These are phyloP conservation scores for Agrypnia vestita DNA, from an alignment of 1,140 invertebrate species.

Conservation along the genomic window DNA sequence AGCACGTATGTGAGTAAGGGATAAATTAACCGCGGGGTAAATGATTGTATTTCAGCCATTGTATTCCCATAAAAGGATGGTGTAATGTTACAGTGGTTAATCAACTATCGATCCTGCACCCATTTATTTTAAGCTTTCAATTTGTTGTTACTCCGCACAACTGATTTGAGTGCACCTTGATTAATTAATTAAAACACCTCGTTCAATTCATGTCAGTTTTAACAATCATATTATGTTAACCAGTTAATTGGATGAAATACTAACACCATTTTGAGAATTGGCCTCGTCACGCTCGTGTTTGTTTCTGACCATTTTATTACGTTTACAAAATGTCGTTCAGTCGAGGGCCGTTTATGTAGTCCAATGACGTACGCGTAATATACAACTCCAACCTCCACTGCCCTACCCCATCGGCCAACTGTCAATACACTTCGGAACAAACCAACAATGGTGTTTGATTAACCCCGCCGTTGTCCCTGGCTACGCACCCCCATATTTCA, in stretches of 20 bases:
- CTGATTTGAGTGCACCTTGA: too few relatives aligned
- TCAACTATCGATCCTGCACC: slow-evolving; percentile 48
- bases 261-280: neutral
- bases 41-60: slow-evolving; percentile 31
- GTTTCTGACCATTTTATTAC: neutral
- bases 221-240: neutral
- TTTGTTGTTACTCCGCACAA: too few relatives aligned
- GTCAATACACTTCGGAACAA: slow-evolving; percentile 40
- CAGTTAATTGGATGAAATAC: neutral
- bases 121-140: neutral
- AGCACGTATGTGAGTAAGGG: neutral
- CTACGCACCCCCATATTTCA: neutral
- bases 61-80: slow-evolving; percentile 14
- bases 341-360: neutral
- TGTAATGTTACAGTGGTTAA: slow-evolving; percentile 47
- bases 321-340: neutral
- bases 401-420: slow-evolving; percentile 28
- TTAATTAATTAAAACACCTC: neutral
- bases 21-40: slow-evolving; percentile 18
- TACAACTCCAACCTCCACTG: neutral
- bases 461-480: slow-evolving; percentile 21
- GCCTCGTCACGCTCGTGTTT: neutral
- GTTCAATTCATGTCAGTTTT: neutral
- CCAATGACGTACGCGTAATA: neutral
- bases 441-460: slow-evolving; percentile 51